Percentiles rank a stretch among this genome's conserved stretches.
These are phyloP conservation scores for Sturmia bella DNA, from an alignment of 2,888 invertebrate genomes.

Conservation along the genomic window DNA sequence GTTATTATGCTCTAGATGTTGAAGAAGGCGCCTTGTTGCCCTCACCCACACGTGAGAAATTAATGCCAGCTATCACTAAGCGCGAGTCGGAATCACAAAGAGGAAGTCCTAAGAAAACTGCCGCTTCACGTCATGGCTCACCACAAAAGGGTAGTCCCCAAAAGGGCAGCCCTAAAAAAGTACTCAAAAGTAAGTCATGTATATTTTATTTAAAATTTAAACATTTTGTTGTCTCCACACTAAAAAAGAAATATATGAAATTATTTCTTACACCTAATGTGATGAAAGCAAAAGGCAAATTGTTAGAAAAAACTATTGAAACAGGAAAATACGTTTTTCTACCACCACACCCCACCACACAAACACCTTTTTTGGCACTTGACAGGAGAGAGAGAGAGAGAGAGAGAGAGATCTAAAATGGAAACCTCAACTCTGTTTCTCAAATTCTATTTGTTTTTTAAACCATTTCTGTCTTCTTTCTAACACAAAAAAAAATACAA, in stretches of 20 bases:
- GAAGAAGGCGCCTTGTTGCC: constrained; percentile 86
- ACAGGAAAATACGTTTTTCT: constrained; percentile 8
- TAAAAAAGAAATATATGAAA: constrained; percentile 5
- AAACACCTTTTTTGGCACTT: constrained; percentile 47
- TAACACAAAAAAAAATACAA: constrained; percentile 31
- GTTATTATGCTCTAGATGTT: constrained; percentile 77
- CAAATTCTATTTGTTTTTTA: constrained; percentile 7
- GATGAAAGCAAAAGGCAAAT: constrained; percentile 19
- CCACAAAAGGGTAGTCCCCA: constrained; percentile 83
- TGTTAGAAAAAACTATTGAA: neutral
- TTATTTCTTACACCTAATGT: constrained; percentile 22
- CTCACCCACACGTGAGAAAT: constrained; percentile 87
- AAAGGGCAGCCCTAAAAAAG: constrained; percentile 84
- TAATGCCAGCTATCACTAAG: constrained; percentile 86
- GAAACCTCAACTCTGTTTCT: constrained; percentile 2
- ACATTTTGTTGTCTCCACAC: constrained; percentile 21
- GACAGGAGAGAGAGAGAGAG: no score
- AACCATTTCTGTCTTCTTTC: constrained; percentile 1
- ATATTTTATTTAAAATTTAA: constrained; percentile 34
- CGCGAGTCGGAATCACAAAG: constrained; percentile 81
- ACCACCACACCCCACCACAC: constrained; percentile 44
- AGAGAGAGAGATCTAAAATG: constrained; percentile 16
- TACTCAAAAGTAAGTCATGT: constrained; percentile 80
- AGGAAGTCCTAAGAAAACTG: constrained; percentile 82
- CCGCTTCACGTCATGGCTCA: constrained; percentile 81